Percentiles rank a stretch among this genome's conserved stretches.
These are phyloP conservation scores for Anagrus nilaparvatae DNA, from an alignment of 1,140 invertebrate genomes.

Conservation along the genomic window DNA sequence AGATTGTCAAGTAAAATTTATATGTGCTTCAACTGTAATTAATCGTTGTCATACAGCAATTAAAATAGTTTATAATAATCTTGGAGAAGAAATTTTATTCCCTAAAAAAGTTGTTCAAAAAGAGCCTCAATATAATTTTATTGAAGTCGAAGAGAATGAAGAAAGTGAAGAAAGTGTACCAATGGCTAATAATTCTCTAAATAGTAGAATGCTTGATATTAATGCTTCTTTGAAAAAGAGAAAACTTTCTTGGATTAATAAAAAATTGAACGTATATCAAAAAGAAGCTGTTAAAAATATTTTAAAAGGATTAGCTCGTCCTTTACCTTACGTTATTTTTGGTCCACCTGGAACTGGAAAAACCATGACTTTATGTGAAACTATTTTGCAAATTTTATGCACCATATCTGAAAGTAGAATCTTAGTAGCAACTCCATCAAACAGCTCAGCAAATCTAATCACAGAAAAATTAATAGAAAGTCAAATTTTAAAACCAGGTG, in stretches of 20 bases:
- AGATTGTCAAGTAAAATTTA: constrained; percentile 53
- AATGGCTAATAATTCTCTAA: constrained; percentile 12
- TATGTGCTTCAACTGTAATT: constrained; percentile 46
- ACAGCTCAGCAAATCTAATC: constrained; percentile 77
- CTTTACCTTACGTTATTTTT: constrained; percentile 82
- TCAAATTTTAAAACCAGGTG: constrained; percentile 45
- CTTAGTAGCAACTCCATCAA: constrained; percentile 77
- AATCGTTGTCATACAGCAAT: constrained; percentile 57
- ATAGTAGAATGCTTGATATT: constrained; percentile 18
- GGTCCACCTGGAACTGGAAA: constrained; percentile 97
- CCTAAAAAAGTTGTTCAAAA: constrained; percentile 41
- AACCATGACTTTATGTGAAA: constrained; percentile 83
- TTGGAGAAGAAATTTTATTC: constrained; percentile 58
- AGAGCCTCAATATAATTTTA: constrained; percentile 27
- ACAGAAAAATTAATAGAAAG: constrained; percentile 53
- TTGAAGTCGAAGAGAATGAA: constrained; percentile 23
- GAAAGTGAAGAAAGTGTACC: neutral
- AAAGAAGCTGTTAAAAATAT: constrained; percentile 71
- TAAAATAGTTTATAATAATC: constrained; percentile 41
- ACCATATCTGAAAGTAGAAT: constrained; percentile 57
- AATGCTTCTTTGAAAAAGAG: constrained; percentile 28
- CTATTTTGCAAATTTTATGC: constrained; percentile 66
- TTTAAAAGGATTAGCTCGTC: constrained; percentile 56
- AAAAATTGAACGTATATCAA: constrained; percentile 66
- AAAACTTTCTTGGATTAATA: constrained; percentile 60